phyloP scores from a whole-genome alignment of 2,113 vertebrate species.

The Vulpes lagopus region DNA sequence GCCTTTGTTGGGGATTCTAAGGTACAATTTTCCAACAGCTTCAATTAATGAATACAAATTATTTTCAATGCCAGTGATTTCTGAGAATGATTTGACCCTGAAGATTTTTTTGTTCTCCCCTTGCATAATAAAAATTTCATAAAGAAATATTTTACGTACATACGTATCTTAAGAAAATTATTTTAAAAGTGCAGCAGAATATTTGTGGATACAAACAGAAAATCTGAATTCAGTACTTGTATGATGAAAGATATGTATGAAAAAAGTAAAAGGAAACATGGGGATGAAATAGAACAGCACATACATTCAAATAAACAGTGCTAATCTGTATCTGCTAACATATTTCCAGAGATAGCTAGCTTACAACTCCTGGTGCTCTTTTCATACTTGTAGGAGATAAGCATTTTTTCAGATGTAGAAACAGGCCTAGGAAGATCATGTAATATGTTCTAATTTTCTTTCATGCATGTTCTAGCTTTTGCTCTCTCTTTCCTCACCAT shows the following conservation, averaged over 20 bases:
- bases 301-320: not conserved
- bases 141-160: not conserved
- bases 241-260: not conserved
- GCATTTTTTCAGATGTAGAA: not conserved
- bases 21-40: slow-evolving; percentile 11
- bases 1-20: not conserved
- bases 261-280: not conserved
- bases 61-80: not conserved
- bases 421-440: not conserved
- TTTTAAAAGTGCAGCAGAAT: not conserved
- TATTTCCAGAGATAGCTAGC: not conserved
- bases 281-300: not conserved
- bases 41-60: slow-evolving; percentile 30
- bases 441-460: not conserved
- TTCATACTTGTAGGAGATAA: not conserved
- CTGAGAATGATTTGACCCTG: slow-evolving; percentile 9
- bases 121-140: not conserved
- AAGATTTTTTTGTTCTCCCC: not conserved
- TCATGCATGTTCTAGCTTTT: not conserved
- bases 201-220: not conserved
- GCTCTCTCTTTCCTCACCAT: not conserved
- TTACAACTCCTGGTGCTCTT: not conserved
- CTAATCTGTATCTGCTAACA: not conserved
- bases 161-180: not conserved
- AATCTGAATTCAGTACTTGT: not conserved